Evolutionary conservation across 2,113 vertebrate species (phyloP).

Genomic region (Lophius piscatorius): DNA sequence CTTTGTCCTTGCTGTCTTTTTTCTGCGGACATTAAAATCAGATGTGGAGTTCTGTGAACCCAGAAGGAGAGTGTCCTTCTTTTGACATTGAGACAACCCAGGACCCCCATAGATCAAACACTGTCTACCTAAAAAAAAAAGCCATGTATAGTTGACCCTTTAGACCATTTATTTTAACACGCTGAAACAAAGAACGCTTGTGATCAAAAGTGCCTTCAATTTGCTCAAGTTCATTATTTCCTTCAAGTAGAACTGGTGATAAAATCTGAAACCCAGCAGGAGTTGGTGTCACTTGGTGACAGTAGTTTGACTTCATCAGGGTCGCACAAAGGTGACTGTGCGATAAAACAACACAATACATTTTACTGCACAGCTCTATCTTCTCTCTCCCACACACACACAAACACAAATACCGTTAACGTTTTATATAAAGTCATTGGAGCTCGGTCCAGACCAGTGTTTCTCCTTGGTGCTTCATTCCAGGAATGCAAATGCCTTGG

Average conservation of each 20-base stretch:
- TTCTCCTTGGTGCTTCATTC: conserved; percentile 80
- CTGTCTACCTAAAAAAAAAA: conserved; percentile 63
- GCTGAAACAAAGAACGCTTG: conserved; percentile 41
- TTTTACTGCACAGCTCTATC: background rate
- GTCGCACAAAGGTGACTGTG: conserved; percentile 14
- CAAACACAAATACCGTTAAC: conserved; percentile 28
- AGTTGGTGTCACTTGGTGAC: conserved; percentile 43
- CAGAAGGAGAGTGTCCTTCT: conserved; percentile 63
- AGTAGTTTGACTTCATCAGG: conserved; percentile 43
- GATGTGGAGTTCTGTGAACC: conserved; percentile 47
- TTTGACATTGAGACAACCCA: conserved; percentile 75
- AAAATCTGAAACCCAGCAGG: conserved; percentile 32
- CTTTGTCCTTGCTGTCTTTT: conserved; percentile 26
- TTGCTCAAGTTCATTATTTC: conserved; percentile 36
- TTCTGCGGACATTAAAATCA: conserved; percentile 39
- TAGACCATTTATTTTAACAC: conserved; percentile 43
- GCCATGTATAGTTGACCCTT: conserved; percentile 59
- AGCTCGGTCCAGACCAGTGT: conserved; percentile 60
- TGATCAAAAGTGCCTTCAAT: conserved; percentile 54
- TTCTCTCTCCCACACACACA: conserved; percentile 12
- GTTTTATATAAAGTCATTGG: conserved; percentile 60
- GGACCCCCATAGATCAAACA: conserved; percentile 75
- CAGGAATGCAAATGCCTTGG: conserved; percentile 82
- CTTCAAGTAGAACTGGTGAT: conserved; percentile 30
- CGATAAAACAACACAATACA: conserved; percentile 67